Base-by-base conservation (phyloP, 2,797 vertebrate species). In the Hippoglossus hippoglossus region DNA sequence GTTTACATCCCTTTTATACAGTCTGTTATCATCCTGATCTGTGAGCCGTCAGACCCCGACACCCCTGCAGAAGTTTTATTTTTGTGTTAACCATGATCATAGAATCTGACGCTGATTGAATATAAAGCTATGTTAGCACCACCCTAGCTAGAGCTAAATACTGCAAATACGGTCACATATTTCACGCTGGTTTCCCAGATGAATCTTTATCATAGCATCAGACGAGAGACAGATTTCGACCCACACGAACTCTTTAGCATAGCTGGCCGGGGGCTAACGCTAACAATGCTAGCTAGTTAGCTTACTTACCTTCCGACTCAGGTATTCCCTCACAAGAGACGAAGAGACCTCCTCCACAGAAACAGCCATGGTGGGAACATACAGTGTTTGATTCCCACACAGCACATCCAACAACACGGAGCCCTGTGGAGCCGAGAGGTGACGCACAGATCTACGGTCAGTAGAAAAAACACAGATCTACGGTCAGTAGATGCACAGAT, bases 311-410 rank as follows among this genome's bases (percentile, higher is more conserved):
- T 98, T 98, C 78, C 96, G 95, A 81, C 94, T 96, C 81, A 99
- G 94, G 80, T 96, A 99, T 85, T 99, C 97, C 69, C 97, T 92
- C 54, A 98, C 95, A 76, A 99, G 91, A 0, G 97, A 97, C 13
- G 96, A 95, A 41, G 97, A 95, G 67, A 97, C 95, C 60, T 97
- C 97, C 81, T 96, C 94, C 67, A 96, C 94, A 16, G 93, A 87
- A 31, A 69, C 81, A 9, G 71, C 71, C 94, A 95, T 94, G 47
- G 16, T 63, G 25, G 49, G 15, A 25, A 47, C 41, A 24, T 10
- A 52, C n/a, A 21, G 7, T 13, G 39, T 5, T 4, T 16, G n/a
- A 0, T 5, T 49, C 26, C 0, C 3, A 24, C 51, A 62, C 4
- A 2, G 4, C 44, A 51, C 12, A 46, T 4, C 19, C 36, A 63